Percentiles rank a stretch among this genome's conserved stretches.
These are phyloP conservation scores for Sardinella longiceps DNA, from an alignment of 2,797 vertebrate genomes.

Conservation along the genomic window DNA sequence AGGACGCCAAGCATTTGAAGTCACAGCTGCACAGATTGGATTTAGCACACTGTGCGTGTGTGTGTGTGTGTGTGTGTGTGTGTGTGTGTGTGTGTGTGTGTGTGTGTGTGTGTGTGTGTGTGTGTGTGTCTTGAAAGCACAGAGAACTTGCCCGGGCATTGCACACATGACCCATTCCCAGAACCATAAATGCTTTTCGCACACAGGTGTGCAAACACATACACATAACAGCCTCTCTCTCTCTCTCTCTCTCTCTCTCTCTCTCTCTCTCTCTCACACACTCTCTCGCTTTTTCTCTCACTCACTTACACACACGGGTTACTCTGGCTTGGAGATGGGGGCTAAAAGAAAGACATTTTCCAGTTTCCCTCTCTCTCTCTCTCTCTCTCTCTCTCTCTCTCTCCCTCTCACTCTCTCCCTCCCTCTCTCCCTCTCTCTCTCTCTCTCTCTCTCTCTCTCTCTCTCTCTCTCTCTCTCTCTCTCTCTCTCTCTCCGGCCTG, in stretches of 20 bases:
- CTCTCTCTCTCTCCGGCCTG: not conserved
- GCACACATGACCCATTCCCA: constrained; percentile 15
- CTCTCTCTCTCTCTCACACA: not conserved
- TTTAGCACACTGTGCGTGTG: not conserved
- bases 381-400: not conserved
- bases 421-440: not conserved
- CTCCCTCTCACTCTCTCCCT: not conserved
- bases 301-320: not conserved
- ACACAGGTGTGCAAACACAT: constrained; percentile 26
- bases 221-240: not conserved
- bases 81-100: constrained; percentile 1
- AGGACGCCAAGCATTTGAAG: constrained; percentile 24
- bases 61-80: not conserved
- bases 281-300: not conserved
- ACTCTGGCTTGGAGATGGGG: not conserved
- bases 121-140: not conserved
- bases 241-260: constrained; percentile 12
- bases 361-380: not conserved
- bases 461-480: not conserved
- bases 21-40: constrained; percentile 24
- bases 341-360: constrained; percentile 3
- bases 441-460: not conserved
- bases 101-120: not conserved
- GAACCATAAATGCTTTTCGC: constrained; percentile 13
- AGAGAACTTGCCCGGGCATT: not conserved